Base-by-base conservation (phyloP, 2,797 vertebrate species). In the Ibycter americanus region DNA sequence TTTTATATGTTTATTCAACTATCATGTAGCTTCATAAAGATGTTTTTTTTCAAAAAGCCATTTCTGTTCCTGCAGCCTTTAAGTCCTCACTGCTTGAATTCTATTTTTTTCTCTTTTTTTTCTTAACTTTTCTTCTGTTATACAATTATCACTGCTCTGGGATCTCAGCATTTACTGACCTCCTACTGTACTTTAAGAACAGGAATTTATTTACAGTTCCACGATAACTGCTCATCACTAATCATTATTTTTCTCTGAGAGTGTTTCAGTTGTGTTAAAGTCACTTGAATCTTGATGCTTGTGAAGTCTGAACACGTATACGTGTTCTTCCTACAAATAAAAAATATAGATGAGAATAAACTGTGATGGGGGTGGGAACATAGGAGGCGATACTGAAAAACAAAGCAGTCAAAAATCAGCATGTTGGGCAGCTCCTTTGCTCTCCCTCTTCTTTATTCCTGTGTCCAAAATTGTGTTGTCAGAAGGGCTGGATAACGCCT, bases 401-500 rank as follows among this genome's bases (percentile, higher is more conserved):
- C 40, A 54, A 62, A 65, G 25, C 47, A 20, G 9, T 56, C 8
- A 1, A 22, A 68, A 34, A 34, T 11, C 62, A 59, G 15, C 19
- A 3, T 31, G 8, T 38, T 74, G 66, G 79, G 61, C 38, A 80
- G 9, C 63, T 83, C 38, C 32, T 71, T n/a, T 3, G 0, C 2
- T 36, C 34, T 63, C 19, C 25, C 14, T 80, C 52, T 65, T 27
- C 32, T 44, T 67, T 47, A 51, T 73, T 65, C 55, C 46, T 2
- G 0, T 14, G 5, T n/a, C 16, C 0, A 0, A 77, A 63, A 42
- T 27, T 16, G 2, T 5, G 5, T n/a, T 58, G 55, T 7, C 27
- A 18, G 31, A 42, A 67, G 81, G 40, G 29, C 34, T 66, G 89
- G 47, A 23, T 40, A 17, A 16, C 1, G 0, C 29, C 11, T 44